These are phyloP conservation scores for Drosophila colorata DNA, from an alignment of 2,888 invertebrate genomes.

Conservation along the genomic window DNA sequence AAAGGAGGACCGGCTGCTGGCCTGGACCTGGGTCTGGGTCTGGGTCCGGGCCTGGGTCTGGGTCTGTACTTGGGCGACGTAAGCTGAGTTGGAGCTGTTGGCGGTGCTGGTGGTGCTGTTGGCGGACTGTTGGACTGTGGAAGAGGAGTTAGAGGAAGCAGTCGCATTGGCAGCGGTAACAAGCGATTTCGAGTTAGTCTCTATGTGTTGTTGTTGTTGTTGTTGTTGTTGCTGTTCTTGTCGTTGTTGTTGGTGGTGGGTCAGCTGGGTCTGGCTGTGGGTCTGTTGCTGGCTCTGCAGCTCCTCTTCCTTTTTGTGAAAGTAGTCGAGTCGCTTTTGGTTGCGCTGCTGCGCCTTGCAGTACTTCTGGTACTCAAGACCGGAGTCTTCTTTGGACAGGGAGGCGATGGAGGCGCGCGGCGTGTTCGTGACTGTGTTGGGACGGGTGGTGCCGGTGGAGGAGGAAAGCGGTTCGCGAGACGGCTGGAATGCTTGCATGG, in stretches of 20 bases:
- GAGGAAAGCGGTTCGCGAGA: conserved; percentile 76
- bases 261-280: conserved; percentile 47
- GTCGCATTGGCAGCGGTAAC: conserved; percentile 68
- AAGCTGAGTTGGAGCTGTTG: conserved; percentile 28
- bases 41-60: no score
- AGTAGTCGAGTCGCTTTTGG: conserved; percentile 81
- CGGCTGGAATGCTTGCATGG: conserved; percentile 85
- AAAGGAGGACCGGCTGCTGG: conserved; percentile 40
- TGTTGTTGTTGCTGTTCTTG: no score
- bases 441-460: conserved; percentile 25
- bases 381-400: conserved; percentile 51
- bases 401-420: conserved; percentile 73
- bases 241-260: conserved; percentile 51
- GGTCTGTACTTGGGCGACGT: conserved; percentile 33
- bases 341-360: conserved; percentile 82
- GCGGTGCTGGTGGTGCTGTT: conserved; percentile 42
- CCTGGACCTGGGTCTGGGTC: conserved; percentile 13
- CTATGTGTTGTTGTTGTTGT: conserved; percentile 43
- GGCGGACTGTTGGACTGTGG: conserved; percentile 81
- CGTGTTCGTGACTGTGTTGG: conserved; percentile 38
- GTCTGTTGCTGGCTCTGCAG: conserved; percentile 65
- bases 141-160: conserved; percentile 82
- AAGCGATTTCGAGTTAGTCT: conserved; percentile 58
- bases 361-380: conserved; percentile 79
- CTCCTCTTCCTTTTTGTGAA: conserved; percentile 83